Evolutionary conservation across 2,113 vertebrate species (phyloP).

Genomic region (Prochilodus magdalenae): DNA sequence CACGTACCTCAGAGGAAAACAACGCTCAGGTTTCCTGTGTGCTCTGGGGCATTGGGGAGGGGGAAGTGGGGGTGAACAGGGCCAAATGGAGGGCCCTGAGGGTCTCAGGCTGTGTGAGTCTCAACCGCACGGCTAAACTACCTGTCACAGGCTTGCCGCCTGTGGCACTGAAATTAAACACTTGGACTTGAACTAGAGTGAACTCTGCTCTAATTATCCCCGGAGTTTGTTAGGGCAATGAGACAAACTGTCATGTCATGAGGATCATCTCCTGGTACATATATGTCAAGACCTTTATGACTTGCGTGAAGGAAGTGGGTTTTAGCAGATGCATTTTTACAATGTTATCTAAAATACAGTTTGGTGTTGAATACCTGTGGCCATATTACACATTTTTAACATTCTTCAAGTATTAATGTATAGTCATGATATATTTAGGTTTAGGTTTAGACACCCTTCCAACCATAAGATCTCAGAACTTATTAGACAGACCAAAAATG

Average conservation of each 20-base stretch:
- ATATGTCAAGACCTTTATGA: neutral
- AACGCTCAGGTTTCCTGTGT: constrained; percentile 61
- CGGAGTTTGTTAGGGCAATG: constrained; percentile 10
- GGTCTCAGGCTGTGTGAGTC: constrained; percentile 48
- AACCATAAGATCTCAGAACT: no score
- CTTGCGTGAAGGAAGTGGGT: neutral
- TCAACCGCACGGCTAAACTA: constrained; percentile 43
- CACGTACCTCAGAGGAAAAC: constrained; percentile 58
- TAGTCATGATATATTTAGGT: no score
- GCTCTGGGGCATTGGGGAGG: constrained; percentile 40
- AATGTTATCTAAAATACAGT: no score
- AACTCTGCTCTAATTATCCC: constrained; percentile 33
- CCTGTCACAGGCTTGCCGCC: constrained; percentile 54
- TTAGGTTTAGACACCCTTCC: no score
- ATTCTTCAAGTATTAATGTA: no score
- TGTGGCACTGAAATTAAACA: constrained; percentile 53
- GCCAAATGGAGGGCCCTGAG: constrained; percentile 57
- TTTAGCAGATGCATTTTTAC: neutral
- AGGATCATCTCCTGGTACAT: neutral
- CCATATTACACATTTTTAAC: no score
- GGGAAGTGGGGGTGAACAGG: constrained; percentile 24
- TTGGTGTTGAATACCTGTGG: no score
- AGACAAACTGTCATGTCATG: neutral
- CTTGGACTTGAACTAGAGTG: constrained; percentile 45
- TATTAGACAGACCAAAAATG: no score